These are phyloP conservation scores for Congeria kusceri DNA, from an alignment of 2,888 invertebrate genomes.

Conservation along the genomic window DNA sequence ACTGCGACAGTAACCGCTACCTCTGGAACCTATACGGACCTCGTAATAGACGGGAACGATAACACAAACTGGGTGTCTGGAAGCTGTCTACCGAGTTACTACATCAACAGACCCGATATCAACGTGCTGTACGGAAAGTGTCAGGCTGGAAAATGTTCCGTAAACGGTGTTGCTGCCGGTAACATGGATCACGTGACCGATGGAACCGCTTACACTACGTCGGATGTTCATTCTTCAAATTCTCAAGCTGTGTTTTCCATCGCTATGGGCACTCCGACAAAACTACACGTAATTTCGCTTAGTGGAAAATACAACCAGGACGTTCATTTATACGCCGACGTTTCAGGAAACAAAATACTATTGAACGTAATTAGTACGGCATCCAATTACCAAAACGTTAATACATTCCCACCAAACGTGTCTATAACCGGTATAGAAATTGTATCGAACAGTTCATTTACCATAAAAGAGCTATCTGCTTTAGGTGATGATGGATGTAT, in stretches of 20 bases:
- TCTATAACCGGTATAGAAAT: conserved; percentile 46
- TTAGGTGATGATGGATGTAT: conserved; percentile 58
- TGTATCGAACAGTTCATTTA: conserved; percentile 43
- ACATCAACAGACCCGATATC: conserved; percentile 50
- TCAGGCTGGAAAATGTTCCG: conserved; percentile 36
- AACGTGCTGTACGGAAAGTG: conserved; percentile 66
- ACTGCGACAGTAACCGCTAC: conserved; percentile 56
- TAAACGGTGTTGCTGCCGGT: conserved; percentile 13
- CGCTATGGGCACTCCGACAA: conserved; percentile 15
- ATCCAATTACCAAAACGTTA: conserved; percentile 64
- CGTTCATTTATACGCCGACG: conserved; percentile 15
- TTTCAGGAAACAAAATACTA: conserved; percentile 5
- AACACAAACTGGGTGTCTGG: conserved; percentile 71
- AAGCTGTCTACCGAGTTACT: conserved; percentile 67
- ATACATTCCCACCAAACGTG: conserved; percentile 24
- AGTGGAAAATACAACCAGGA: conserved; percentile 55
- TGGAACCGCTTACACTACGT: conserved; percentile 50
- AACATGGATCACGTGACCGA: conserved; percentile 59
- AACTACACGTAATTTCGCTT: conserved; percentile 49
- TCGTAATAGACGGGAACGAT: conserved; percentile 66
- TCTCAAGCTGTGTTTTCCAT: conserved; percentile 30
- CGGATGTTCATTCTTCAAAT: conserved; percentile 16
- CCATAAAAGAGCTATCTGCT: conserved; percentile 63
- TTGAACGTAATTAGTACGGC: neutral
- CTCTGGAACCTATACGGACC: conserved; percentile 35